A percentile compares a stretch with the other conserved stretches of the same genome.
phyloP scores from a whole-genome alignment of 1,140 invertebrate genomes.

The Drosophila parabipectinata region DNA sequence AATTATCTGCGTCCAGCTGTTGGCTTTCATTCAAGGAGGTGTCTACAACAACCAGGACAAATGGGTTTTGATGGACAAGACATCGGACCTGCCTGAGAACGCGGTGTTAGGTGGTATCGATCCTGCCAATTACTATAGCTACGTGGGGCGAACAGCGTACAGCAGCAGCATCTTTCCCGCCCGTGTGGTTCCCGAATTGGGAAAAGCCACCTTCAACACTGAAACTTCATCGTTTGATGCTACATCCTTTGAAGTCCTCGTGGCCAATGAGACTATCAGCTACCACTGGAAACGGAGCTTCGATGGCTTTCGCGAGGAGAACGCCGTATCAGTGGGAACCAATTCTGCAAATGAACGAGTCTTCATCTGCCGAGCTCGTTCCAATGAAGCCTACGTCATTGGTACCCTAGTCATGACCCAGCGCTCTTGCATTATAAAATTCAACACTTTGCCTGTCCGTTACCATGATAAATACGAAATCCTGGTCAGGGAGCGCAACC shows the following conservation, averaged over 20 bases:
- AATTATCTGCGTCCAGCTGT: constrained; percentile 37
- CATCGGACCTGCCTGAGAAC: constrained; percentile 31
- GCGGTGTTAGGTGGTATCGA: constrained; percentile 48
- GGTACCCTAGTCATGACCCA: constrained; percentile 34
- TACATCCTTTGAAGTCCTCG: constrained; percentile 30
- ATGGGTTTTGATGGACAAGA: constrained; percentile 38
- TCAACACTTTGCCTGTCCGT: constrained; percentile 7
- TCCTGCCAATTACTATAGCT: constrained; percentile 49
- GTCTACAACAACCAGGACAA: constrained; percentile 38
- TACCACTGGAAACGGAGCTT: constrained; percentile 57
- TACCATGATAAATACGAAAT: constrained; percentile 53
- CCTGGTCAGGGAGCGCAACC: constrained; percentile 32
- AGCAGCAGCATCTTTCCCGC: constrained; percentile 40
- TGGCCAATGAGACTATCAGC: constrained; percentile 46
- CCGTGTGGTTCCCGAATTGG: constrained; percentile 43
- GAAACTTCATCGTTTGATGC: not conserved
- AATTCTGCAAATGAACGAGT: constrained; percentile 35
- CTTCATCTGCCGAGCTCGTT: constrained; percentile 34
- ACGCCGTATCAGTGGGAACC: constrained; percentile 57
- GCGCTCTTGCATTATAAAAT: constrained; percentile 35
- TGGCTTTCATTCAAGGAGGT: constrained; percentile 36
- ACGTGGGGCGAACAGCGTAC: constrained; percentile 40
- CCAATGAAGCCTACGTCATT: constrained; percentile 32
- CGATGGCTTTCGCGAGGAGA: constrained; percentile 52
- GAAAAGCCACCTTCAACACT: constrained; percentile 41